phyloP scores from a whole-genome alignment of 1,140 invertebrate genomes.

The Aphis craccivora region DNA sequence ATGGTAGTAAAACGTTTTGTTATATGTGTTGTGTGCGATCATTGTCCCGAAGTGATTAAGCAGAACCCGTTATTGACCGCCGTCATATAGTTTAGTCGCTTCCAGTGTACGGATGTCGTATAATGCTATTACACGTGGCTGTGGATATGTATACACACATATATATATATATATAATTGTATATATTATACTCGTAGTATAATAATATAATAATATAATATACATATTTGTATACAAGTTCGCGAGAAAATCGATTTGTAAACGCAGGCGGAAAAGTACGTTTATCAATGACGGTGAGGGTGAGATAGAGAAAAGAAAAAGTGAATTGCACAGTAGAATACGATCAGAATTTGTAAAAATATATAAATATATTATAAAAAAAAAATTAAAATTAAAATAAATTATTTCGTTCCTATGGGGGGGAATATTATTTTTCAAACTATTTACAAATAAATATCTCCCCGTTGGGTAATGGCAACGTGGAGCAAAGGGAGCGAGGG shows the following conservation, averaged over 20 bases:
- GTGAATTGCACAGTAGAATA: not conserved
- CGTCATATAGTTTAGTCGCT: not conserved
- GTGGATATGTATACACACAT: not conserved
- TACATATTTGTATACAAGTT: not conserved
- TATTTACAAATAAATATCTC: slow-evolving; percentile 56
- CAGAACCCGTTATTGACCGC: slow-evolving; percentile 44
- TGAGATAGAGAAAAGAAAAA: not conserved
- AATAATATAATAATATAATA: not conserved
- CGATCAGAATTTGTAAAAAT: not conserved
- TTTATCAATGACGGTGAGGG: not conserved
- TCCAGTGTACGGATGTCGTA: not conserved
- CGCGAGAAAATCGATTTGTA: not conserved
- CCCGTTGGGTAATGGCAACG: not conserved
- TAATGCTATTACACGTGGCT: not conserved
- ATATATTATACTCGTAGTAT: not conserved
- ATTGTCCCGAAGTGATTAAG: slow-evolving; percentile 40
- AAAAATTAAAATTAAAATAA: slow-evolving; percentile 41
- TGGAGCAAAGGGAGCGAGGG: too few species aligned
- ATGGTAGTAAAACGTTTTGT: slow-evolving; percentile 36
- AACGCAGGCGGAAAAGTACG: not conserved
- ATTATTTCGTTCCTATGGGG: slow-evolving; percentile 37
- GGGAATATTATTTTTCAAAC: not conserved
- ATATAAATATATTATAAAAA: slow-evolving; percentile 12
- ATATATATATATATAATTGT: not conserved
- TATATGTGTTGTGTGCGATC: not conserved